phyloP scores from a whole-genome alignment of 1,140 invertebrate species.

The Plectus sambesii region DNA sequence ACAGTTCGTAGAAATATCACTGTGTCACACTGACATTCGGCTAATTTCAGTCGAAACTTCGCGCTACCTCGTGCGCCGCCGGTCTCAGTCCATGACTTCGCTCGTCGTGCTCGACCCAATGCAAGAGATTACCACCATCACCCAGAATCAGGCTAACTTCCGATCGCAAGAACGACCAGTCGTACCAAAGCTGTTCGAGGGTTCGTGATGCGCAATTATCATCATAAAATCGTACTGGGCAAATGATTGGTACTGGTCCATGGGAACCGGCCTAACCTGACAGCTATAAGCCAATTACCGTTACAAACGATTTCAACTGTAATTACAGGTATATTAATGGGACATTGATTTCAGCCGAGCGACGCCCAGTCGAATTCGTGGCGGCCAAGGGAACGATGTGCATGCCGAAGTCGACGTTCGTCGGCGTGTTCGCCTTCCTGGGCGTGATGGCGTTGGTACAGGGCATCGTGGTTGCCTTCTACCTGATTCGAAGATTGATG shows the following conservation, averaged over 20 bases:
- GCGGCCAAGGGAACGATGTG: slow-evolving; percentile 31
- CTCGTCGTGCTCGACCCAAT: slow-evolving; percentile 42
- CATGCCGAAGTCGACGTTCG: slow-evolving; percentile 15
- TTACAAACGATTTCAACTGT: slow-evolving; percentile 14
- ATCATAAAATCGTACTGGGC: slow-evolving; percentile 8
- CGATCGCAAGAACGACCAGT: slow-evolving; percentile 3
- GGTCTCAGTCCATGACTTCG: slow-evolving; percentile 40
- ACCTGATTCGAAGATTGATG: slow-evolving; percentile 29
- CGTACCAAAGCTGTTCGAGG: too few species aligned
- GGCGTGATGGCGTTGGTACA: slow-evolving; percentile 35
- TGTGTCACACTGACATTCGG: too few species aligned
- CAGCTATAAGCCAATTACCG: slow-evolving; percentile 12
- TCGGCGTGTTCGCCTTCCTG: slow-evolving; percentile 24
- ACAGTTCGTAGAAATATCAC: too few species aligned
- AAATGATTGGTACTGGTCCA: slow-evolving; percentile 8
- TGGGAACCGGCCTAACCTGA: neutral
- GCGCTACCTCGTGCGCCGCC: slow-evolving; percentile 43
- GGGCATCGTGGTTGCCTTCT: slow-evolving; percentile 33
- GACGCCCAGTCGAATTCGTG: slow-evolving; percentile 20
- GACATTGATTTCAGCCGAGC: too few species aligned
- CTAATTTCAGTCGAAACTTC: slow-evolving; percentile 42
- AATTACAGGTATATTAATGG: too few species aligned
- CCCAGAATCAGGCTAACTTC: slow-evolving; percentile 12
- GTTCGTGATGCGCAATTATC: too few species aligned
- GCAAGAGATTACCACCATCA: slow-evolving; percentile 33